Evolutionary conservation across 2,113 vertebrate species (phyloP).

Genomic region (Lichenostomus cassidix): DNA sequence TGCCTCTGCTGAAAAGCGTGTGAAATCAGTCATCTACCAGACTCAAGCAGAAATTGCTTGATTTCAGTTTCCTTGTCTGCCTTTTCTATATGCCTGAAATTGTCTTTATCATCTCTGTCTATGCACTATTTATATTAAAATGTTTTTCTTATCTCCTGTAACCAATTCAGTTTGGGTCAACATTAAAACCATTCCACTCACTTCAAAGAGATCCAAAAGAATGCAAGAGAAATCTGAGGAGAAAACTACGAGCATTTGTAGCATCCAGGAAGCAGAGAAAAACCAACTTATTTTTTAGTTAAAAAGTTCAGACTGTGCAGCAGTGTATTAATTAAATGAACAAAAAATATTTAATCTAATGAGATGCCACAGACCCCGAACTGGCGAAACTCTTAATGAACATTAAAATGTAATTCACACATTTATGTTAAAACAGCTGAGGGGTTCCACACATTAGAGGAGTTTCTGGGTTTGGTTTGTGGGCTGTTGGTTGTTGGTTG

Average conservation of each 20-base stretch:
- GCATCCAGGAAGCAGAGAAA: neutral
- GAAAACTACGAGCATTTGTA: constrained; percentile 3
- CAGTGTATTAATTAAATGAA: neutral
- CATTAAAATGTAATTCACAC: neutral
- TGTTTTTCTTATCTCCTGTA: constrained; percentile 55
- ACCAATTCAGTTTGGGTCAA: constrained; percentile 38
- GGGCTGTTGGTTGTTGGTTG: neutral
- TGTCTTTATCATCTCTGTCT: constrained; percentile 53
- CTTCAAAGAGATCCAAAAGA: constrained; percentile 41
- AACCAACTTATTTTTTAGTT: neutral
- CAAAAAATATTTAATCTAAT: neutral
- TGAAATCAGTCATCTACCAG: constrained; percentile 58
- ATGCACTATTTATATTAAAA: constrained; percentile 47
- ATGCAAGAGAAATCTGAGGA: neutral
- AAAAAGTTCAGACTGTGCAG: neutral
- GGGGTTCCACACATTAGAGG: neutral
- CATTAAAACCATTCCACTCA: constrained; percentile 41
- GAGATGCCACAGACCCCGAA: neutral
- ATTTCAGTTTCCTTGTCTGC: constrained; percentile 45
- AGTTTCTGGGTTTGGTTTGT: constrained; percentile 10
- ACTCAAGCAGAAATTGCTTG: constrained; percentile 38
- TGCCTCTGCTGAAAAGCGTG: constrained; percentile 38
- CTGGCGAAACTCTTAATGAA: neutral
- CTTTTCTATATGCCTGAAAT: constrained; percentile 40
- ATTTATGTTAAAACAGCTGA: neutral